These are phyloP conservation scores for Gastrophryne carolinensis DNA, from an alignment of 2,797 vertebrate species.

Conservation along the genomic window DNA sequence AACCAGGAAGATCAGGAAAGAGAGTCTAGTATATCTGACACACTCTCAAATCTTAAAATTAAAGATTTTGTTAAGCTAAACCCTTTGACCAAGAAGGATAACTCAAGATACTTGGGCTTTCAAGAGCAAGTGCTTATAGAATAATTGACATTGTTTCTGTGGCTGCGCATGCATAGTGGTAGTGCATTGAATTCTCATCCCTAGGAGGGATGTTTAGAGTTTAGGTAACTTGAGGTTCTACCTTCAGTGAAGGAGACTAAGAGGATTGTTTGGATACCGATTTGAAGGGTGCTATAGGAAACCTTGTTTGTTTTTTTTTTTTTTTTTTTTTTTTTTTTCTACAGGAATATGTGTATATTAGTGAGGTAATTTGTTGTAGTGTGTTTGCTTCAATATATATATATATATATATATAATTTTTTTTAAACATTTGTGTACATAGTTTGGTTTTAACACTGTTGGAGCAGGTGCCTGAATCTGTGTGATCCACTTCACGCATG, in stretches of 20 bases:
- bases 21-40: no score
- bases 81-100: no score
- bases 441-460: constrained; percentile 22
- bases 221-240: constrained; percentile 48
- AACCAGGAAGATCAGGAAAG: no score
- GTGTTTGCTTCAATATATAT: neutral
- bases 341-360: constrained; percentile 49
- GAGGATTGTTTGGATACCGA: constrained; percentile 47
- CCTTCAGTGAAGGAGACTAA: constrained; percentile 52
- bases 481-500: constrained; percentile 35
- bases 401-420: constrained; percentile 36
- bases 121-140: no score
- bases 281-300: constrained; percentile 52
- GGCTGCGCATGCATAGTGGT: constrained; percentile 47
- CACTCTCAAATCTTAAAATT: no score
- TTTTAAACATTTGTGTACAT: neutral
- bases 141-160: neutral
- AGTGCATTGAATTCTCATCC: constrained; percentile 44
- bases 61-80: no score
- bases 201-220: constrained; percentile 47
- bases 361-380: constrained; percentile 18
- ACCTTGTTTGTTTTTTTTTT: constrained; percentile 7
- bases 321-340: constrained; percentile 14
- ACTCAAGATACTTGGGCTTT: no score
- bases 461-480: constrained; percentile 35